Percentiles rank a stretch among this genome's conserved stretches.
Conservation (phyloP, 2,113 vertebrate genomes). For the Centrocercus urophasianus region DNA sequence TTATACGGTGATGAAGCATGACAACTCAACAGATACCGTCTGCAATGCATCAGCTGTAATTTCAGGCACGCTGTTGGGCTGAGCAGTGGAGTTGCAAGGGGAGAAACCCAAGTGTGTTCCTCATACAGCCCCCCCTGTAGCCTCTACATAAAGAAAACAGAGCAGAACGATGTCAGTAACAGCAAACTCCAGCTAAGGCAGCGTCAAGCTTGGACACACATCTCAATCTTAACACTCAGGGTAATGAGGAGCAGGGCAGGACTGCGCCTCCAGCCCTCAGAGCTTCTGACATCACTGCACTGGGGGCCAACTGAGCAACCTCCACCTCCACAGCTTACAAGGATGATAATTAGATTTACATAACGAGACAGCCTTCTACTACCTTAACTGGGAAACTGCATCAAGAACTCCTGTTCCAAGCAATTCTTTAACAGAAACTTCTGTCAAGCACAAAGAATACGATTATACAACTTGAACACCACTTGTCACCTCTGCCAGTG, state of each 20-base stretch:
- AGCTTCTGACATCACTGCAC: background rate
- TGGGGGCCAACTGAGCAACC: background rate
- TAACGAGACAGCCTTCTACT: background rate
- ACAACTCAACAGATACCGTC: background rate
- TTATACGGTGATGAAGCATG: background rate
- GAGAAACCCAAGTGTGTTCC: background rate
- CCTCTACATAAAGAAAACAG: background rate
- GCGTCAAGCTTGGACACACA: background rate
- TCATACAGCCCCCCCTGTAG: background rate
- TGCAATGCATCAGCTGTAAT: background rate
- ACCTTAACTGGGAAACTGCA: background rate
- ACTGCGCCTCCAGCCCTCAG: background rate
- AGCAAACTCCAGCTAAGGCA: background rate
- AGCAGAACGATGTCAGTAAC: background rate
- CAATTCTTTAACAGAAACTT: background rate
- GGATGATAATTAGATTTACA: background rate
- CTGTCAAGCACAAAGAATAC: background rate
- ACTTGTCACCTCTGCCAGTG: slow-evolving; percentile 6
- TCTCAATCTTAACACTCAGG: background rate
- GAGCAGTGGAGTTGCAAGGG: background rate
- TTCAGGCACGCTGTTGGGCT: background rate
- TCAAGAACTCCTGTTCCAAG: background rate
- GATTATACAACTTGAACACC: background rate
- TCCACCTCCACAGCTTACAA: background rate
- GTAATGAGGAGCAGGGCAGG: background rate